Conservation (phyloP, 2,113 vertebrate genomes). For the Brachyhypopomus gauderio region DNA sequence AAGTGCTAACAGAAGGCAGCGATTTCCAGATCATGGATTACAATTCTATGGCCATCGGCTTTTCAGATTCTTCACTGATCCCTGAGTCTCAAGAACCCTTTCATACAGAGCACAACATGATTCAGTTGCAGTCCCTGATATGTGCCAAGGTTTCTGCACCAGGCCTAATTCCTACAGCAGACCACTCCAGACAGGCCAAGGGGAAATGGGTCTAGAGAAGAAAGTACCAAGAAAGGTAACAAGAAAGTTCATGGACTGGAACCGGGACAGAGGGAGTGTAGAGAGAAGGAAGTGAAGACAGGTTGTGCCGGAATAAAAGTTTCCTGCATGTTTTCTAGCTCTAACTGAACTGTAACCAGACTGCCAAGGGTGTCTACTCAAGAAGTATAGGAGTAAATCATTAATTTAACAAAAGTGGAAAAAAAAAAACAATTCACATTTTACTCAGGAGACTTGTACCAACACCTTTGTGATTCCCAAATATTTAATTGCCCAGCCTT, state of each 20-base stretch:
- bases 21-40: background rate
- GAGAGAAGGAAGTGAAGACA: background rate
- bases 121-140: slow-evolving; percentile 32
- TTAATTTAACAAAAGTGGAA: background rate
- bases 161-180: slow-evolving; percentile 38
- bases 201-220: background rate
- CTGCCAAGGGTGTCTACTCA: background rate
- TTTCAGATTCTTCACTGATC: slow-evolving; percentile 52
- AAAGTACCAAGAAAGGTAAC: background rate
- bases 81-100: slow-evolving; percentile 57
- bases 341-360: background rate
- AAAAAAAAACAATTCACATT: background rate
- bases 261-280: background rate
- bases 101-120: slow-evolving; percentile 52
- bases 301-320: background rate
- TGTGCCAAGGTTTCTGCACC: background rate
- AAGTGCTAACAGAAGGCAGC: background rate
- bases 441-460: background rate
- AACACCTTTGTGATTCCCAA: too few species aligned
- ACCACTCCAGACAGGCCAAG: background rate
- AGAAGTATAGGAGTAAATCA: background rate
- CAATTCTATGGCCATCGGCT: background rate
- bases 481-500: too few species aligned
- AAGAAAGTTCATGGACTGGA: background rate
- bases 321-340: too few species aligned